phyloP scores from a whole-genome alignment of 2,113 vertebrate genomes.

The Cinclus cinclus region DNA sequence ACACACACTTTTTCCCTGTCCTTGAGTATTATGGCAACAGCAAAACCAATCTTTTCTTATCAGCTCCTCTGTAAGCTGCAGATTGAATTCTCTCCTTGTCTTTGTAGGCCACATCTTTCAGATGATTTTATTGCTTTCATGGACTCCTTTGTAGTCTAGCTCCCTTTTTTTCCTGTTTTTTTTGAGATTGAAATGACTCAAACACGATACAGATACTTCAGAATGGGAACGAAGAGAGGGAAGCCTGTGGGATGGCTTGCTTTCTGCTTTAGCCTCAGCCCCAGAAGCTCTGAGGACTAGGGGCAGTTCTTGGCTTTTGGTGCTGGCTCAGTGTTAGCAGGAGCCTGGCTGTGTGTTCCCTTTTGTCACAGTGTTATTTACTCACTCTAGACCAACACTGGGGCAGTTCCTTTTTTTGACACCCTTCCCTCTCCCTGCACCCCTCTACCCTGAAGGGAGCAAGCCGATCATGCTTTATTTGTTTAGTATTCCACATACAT shows the following conservation, averaged over 20 bases:
- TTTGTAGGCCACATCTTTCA: constrained; percentile 44
- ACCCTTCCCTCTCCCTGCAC: not conserved
- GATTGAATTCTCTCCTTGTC: constrained; percentile 15
- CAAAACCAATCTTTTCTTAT: constrained; percentile 16
- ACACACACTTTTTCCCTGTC: not conserved
- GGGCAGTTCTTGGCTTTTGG: not conserved
- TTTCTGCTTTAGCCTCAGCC: not conserved
- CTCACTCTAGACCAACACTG: not conserved
- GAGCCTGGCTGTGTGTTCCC: not conserved
- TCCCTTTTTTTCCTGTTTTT: not conserved
- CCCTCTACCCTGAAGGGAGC: not conserved
- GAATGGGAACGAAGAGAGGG: not conserved
- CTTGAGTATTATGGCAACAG: not conserved
- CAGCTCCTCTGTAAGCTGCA: constrained; percentile 11
- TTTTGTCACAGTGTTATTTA: not conserved
- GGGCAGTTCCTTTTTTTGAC: not conserved
- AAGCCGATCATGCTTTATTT: not conserved
- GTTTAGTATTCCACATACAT: not conserved
- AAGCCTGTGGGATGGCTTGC: not conserved
- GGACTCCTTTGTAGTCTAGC: constrained; percentile 30
- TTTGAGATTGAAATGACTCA: not conserved
- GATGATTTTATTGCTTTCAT: constrained; percentile 38
- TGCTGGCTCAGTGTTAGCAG: not conserved
- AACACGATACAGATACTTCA: rapidly evolving
- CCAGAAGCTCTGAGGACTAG: not conserved